Base-by-base conservation (phyloP, 2,113 vertebrate species). In the Cathartes aura region DNA sequence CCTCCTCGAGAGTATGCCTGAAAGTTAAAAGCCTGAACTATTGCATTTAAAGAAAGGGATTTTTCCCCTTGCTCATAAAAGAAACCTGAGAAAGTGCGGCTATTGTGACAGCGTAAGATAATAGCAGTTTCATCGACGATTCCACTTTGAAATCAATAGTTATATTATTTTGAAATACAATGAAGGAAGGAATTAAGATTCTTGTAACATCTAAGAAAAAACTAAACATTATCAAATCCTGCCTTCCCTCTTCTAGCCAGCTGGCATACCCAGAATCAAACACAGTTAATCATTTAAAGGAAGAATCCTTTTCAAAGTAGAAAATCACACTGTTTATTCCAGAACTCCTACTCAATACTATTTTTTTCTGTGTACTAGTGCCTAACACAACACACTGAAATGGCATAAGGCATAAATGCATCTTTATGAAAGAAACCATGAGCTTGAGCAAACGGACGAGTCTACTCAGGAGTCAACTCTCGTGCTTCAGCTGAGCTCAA, bases 261-360 rank as follows among this genome's bases (percentile, higher is more conserved):
- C 97, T 95, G 93, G 98, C 96, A 97, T 80, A 88, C 80, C 84
- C 89, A 95, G 85, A 97, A 95, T 95, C 97, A 96, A 97, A 96
- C 84, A 95, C 72, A 86, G 96, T 82, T 98, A 95, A 97, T 97
- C 98, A 97, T 95, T 98, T 98, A 92, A 97, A 98, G 96, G 93
- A 98, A 97, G 93, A 98, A 96, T 98, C 88, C 95, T 98, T 98
- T 97, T 97, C 96, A 97, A 97, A 97, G 96, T 87, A 96, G 97
- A 97, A 98, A 98, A 98, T 97, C 97, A 96, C 94, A 97, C 87
- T 96, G 87, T 97, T 97, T 96, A 95, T 97, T 97, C 78, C 92
- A 97, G 98, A 97, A 92, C 89, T 96, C 96, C 94, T 97, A 94
- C 93, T 97, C 94, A 92, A 96, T 88, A 96, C 92, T 96, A 96